phyloP scores from a whole-genome alignment of 2,113 vertebrate genomes.

The Pituophis catenifer region DNA sequence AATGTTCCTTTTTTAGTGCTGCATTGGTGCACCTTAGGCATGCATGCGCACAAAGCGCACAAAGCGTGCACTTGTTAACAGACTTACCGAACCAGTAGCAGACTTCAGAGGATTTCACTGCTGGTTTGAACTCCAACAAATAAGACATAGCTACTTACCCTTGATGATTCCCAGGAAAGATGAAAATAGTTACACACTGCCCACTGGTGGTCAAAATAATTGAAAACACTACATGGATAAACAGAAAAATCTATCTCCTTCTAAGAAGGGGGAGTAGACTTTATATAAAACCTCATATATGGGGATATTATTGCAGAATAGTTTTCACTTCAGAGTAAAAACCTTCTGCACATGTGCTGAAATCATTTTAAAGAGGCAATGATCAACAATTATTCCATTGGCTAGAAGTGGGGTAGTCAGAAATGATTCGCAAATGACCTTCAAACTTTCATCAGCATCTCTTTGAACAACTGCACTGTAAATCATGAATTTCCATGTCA shows the following conservation, averaged over 20 bases:
- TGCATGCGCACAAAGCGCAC: fast-evolving
- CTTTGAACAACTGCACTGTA: not conserved
- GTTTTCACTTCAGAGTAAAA: not conserved
- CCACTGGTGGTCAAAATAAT: not conserved
- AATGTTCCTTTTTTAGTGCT: no score
- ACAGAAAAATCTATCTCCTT: not conserved
- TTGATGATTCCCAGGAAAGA: not conserved
- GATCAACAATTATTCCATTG: not conserved
- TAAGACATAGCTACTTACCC: not conserved
- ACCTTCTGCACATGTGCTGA: not conserved
- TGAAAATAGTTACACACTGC: not conserved
- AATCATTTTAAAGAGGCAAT: not conserved
- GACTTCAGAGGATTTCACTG: no score
- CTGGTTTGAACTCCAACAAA: not conserved
- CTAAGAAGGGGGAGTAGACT: not conserved
- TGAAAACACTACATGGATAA: not conserved
- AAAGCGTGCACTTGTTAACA: no score
- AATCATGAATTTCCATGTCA: not conserved
- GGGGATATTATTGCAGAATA: not conserved
- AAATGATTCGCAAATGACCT: not conserved
- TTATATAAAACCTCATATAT: not conserved
- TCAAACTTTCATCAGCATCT: not conserved
- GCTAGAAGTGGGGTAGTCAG: not conserved
- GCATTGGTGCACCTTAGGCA: no score
- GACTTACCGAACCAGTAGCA: no score